phyloP scores from a whole-genome alignment of 2,113 vertebrate species.

The Thryonomys swinderianus region DNA sequence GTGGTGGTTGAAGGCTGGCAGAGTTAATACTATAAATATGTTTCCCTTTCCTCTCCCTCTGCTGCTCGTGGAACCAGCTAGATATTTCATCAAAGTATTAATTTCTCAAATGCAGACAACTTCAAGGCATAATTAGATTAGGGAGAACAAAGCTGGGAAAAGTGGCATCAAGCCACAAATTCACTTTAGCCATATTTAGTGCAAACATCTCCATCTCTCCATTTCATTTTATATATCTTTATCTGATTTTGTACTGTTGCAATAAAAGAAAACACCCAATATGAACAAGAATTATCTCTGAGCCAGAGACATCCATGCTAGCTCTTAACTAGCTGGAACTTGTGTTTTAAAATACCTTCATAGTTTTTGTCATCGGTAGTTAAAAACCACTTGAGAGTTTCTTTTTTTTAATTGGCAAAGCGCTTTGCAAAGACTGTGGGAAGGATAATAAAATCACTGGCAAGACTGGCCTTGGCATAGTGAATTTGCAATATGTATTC shows the following conservation, averaged over 20 bases:
- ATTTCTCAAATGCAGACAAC: constrained; percentile 99
- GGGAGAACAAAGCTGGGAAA: constrained; percentile 91
- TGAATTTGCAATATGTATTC: constrained; percentile 74
- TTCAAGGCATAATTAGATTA: constrained; percentile 99
- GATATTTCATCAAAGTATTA: constrained; percentile 99
- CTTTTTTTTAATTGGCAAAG: constrained; percentile 82
- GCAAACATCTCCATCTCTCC: constrained; percentile 83
- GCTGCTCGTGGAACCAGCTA: constrained; percentile 91
- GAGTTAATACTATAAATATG: constrained; percentile 96
- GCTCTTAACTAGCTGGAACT: constrained; percentile 80
- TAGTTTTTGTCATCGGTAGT: constrained; percentile 79
- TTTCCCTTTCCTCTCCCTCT: constrained; percentile 93
- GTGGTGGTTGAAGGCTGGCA: constrained; percentile 92
- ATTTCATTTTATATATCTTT: constrained; percentile 87
- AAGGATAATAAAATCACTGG: constrained; percentile 81
- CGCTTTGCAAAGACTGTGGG: constrained; percentile 83
- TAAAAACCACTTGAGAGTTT: constrained; percentile 84
- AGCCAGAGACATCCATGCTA: constrained; percentile 81
- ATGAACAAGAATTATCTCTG: constrained; percentile 84
- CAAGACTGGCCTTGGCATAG: constrained; percentile 61
- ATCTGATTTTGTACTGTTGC: constrained; percentile 86
- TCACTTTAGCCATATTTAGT: constrained; percentile 90
- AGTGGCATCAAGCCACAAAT: constrained; percentile 94
- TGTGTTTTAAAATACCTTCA: constrained; percentile 85
- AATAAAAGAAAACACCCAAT: constrained; percentile 77